Evolutionary conservation across 2,888 invertebrate genomes (phyloP).

Genomic region (Globia sparganii): DNA sequence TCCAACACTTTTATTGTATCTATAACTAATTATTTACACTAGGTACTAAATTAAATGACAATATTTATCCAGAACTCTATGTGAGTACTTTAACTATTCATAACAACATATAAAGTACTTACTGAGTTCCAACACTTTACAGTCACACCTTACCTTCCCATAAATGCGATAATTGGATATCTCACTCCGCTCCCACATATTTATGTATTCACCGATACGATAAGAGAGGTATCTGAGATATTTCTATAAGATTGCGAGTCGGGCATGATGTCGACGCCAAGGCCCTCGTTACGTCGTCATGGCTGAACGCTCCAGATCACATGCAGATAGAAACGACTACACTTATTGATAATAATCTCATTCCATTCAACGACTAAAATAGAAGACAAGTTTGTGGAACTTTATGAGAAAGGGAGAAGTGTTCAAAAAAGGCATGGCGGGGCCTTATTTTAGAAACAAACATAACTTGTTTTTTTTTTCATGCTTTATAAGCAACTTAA

Average conservation of each 20-base stretch:
- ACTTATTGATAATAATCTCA: conserved; percentile 62
- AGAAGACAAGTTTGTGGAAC: not conserved
- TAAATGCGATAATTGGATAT: conserved; percentile 55
- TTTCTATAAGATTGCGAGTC: conserved; percentile 53
- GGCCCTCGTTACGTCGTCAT: conserved; percentile 63
- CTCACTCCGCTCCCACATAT: conserved; percentile 43
- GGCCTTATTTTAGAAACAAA: not conserved
- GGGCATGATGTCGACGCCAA: conserved; percentile 45
- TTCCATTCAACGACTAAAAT: conserved; percentile 26
- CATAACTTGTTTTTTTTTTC: not conserved
- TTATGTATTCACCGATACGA: conserved; percentile 51
- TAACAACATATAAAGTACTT: not conserved
- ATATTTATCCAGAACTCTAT: not conserved
- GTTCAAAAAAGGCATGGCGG: not conserved
- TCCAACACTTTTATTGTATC: too few species aligned
- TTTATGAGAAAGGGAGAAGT: not conserved
- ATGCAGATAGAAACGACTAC: conserved; percentile 55
- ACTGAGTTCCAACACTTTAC: conserved; percentile 8
- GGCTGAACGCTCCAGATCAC: conserved; percentile 55
- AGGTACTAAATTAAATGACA: too few species aligned
- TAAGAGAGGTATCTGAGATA: conserved; percentile 52
- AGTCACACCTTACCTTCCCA: not conserved
- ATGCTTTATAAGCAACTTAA: not conserved
- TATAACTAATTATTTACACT: too few species aligned
- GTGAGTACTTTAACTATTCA: not conserved